Evolutionary conservation across 2,797 vertebrate species (phyloP).

Genomic region (Odontamblyopus lacepedii): DNA sequence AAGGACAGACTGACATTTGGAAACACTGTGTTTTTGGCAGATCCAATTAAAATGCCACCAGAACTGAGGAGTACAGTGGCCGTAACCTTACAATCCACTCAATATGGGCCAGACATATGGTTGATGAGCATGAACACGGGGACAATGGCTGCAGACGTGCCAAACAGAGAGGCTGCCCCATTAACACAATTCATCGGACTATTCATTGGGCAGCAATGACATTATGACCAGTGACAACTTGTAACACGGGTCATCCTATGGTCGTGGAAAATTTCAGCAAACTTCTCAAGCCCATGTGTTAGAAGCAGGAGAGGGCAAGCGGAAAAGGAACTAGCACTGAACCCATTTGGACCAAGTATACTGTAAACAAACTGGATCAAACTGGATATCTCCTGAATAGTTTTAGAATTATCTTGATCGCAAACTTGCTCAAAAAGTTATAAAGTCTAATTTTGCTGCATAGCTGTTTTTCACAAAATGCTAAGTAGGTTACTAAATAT

Average conservation of each 20-base stretch:
- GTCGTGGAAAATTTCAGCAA: background rate
- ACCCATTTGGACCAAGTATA: too few species aligned
- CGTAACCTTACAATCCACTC: slow-evolving; percentile 6
- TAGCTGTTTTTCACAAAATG: too few species aligned
- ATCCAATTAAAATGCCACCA: slow-evolving; percentile 4
- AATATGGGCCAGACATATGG: slow-evolving; percentile 5
- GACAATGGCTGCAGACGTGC: background rate
- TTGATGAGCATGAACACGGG: background rate
- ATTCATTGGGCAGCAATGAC: background rate
- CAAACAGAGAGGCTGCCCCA: background rate
- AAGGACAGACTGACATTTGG: slow-evolving; percentile 3
- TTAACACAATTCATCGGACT: background rate
- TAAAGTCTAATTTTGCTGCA: too few species aligned
- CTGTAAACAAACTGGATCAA: too few species aligned
- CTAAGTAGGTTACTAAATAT: too few species aligned
- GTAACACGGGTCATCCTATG: background rate
- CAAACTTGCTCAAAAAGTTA: too few species aligned
- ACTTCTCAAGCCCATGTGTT: too few species aligned
- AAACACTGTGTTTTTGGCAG: background rate
- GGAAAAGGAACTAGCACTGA: too few species aligned
- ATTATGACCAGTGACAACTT: background rate
- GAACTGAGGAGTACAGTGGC: background rate
- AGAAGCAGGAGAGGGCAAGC: too few species aligned
- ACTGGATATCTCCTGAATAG: too few species aligned
- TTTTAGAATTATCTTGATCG: too few species aligned